Conservation (phyloP, 92 coral and sea anemone species). For the Porites cylindrica region DNA sequence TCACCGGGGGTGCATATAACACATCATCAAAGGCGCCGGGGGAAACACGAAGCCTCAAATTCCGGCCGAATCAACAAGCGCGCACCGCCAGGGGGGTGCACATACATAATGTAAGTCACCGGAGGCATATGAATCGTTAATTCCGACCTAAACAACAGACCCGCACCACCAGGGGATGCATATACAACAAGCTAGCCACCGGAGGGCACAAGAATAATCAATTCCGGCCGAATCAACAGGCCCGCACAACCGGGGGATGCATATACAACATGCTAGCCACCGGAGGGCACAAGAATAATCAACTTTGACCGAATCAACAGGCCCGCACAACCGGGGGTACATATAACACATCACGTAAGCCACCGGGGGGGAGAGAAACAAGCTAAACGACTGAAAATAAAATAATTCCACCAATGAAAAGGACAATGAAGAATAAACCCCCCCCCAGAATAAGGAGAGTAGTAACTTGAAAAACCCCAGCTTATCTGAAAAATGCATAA, state of each 20-base stretch:
- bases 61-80: not conserved
- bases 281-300: too few species aligned
- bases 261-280: too few species aligned
- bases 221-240: not conserved
- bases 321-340: not conserved
- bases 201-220: not conserved
- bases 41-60: too few species aligned
- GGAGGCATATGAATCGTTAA: not conserved
- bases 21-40: too few species aligned
- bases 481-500: not conserved
- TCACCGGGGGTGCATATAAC: too few species aligned
- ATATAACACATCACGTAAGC: not conserved
- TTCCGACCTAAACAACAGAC: not conserved
- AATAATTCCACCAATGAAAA: not conserved
- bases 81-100: not conserved
- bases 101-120: too few species aligned
- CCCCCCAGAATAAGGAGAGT: not conserved
- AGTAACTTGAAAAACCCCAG: not conserved
- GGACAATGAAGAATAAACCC: not conserved
- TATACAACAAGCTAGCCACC: not conserved
- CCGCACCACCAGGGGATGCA: not conserved
- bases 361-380: not conserved
- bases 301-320: too few species aligned
- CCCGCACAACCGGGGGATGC: not conserved
- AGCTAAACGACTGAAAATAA: slow-evolving; percentile 14